Percentiles rank a stretch among this genome's conserved stretches.
These are phyloP conservation scores for Coturnix japonica DNA, from an alignment of 2,113 vertebrate genomes.

Conservation along the genomic window DNA sequence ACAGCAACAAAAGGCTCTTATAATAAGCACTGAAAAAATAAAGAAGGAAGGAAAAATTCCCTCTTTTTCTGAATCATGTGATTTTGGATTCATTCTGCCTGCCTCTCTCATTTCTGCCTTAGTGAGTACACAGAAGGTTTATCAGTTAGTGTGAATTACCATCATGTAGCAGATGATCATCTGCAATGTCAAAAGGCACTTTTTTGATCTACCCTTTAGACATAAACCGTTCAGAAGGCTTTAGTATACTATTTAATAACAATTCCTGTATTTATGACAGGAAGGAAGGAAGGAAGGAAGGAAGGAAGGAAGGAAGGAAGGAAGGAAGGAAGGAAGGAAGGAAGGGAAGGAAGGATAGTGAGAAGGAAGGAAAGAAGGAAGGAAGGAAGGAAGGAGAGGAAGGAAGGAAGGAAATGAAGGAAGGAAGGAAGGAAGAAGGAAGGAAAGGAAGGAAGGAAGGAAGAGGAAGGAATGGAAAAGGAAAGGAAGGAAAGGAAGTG, in stretches of 20 bases:
- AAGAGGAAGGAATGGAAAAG: too few relatives aligned
- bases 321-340: too few relatives aligned
- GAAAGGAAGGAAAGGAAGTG: too few relatives aligned
- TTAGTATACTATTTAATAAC: neutral
- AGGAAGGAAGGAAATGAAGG: too few relatives aligned
- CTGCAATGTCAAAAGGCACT: fast-evolving
- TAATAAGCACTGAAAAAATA: neutral
- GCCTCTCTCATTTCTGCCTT: neutral
- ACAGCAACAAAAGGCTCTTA: neutral
- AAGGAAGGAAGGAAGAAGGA: too few relatives aligned
- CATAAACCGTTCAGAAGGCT: neutral
- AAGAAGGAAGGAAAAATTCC: neutral
- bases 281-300: too few relatives aligned
- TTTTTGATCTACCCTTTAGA: neutral
- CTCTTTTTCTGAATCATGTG: neutral
- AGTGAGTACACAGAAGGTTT: neutral
- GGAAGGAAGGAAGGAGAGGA: too few relatives aligned
- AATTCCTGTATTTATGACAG: too few relatives aligned
- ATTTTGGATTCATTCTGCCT: neutral
- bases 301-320: too few relatives aligned
- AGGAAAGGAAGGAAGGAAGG: too few relatives aligned
- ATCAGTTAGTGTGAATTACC: neutral
- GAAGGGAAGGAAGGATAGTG: too few relatives aligned
- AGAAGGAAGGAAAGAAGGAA: too few relatives aligned
- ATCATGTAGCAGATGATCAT: neutral